These are phyloP conservation scores for Nylanderia fulva DNA, from an alignment of 1,140 invertebrate species.

Conservation along the genomic window DNA sequence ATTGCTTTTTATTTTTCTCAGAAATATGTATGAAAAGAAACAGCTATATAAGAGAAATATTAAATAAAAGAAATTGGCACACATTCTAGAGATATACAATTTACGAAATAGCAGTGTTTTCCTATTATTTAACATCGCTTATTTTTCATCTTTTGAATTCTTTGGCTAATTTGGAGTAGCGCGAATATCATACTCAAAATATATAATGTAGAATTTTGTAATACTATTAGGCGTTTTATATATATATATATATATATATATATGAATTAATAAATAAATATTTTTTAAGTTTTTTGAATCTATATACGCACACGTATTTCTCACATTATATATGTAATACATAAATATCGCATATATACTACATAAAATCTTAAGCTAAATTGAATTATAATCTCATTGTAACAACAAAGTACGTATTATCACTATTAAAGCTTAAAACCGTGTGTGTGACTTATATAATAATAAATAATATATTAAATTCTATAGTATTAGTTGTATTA, in stretches of 20 bases:
- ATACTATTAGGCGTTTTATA: conserved; percentile 7
- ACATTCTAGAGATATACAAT: neutral
- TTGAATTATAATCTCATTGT: neutral
- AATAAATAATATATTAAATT: neutral
- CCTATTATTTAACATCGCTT: neutral
- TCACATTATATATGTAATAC: neutral
- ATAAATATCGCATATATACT: neutral
- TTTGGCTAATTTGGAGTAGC: neutral
- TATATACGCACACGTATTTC: neutral
- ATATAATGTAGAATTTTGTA: neutral
- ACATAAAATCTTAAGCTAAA: neutral
- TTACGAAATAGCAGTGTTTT: conserved; percentile 2
- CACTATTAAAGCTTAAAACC: conserved; percentile 42
- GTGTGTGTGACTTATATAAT: neutral
- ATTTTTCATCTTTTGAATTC: neutral
- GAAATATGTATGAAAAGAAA: neutral
- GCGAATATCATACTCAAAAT: neutral
- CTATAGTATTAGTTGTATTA: no score
- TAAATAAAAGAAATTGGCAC: conserved; percentile 4
- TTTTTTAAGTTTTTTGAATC: neutral
- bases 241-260: no score
- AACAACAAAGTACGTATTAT: conserved; percentile 37
- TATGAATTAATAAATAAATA: conserved; percentile 20
- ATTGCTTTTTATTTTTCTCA: conserved; percentile 4
- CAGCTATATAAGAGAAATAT: no score